Evolutionary conservation across 2,888 invertebrate species (phyloP), one percentile per base, ranked within the genome.

Genomic region (Alloscopus bannaensis): DNA sequence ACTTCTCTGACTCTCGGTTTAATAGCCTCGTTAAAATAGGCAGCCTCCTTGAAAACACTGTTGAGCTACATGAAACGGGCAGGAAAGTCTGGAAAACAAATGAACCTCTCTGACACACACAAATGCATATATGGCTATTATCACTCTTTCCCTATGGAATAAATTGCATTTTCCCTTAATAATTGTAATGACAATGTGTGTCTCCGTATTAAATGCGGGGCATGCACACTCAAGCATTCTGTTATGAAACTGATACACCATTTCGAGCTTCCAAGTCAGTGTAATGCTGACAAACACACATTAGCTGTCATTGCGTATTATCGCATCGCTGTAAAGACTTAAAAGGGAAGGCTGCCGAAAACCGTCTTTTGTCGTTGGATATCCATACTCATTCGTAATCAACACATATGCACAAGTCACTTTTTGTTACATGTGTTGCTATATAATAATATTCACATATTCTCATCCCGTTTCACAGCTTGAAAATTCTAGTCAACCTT

Each of bases 11-110:
- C 36, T 36, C 42, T 72, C 62, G 60, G 59, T n/a, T n/a, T n/a
- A n/a, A n/a, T n/a, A 28, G 45, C 60, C 72, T 72, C 72, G 72
- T 72, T 62, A 72, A 50, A 72, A 47, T 72, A 60, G 60, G 31
- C 72, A 52, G 47, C 62, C 72, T 72, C 60, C 28, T 57, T 62
- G 60, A 71, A 71, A 40, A 24, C n/a, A 55, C 26, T 55, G 28
- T 55, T 8, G 13, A 42, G 6, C 36, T 13, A 42, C 42, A 3
- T 2, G 42, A 8, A 8, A 42, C 13, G 42, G 42, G 42, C 13
- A 42, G 6, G 36, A 42, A n/a, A n/a, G n/a, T n/a, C n/a, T n/a
- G n/a, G n/a, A n/a, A n/a, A n/a, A n/a, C n/a, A n/a, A n/a, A n/a
- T n/a, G n/a, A n/a, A n/a, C n/a, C n/a, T n/a, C n/a, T n/a, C n/a